Evolutionary conservation across 2,113 vertebrate genomes (phyloP).

Genomic region (Ginglymostoma cirratum): DNA sequence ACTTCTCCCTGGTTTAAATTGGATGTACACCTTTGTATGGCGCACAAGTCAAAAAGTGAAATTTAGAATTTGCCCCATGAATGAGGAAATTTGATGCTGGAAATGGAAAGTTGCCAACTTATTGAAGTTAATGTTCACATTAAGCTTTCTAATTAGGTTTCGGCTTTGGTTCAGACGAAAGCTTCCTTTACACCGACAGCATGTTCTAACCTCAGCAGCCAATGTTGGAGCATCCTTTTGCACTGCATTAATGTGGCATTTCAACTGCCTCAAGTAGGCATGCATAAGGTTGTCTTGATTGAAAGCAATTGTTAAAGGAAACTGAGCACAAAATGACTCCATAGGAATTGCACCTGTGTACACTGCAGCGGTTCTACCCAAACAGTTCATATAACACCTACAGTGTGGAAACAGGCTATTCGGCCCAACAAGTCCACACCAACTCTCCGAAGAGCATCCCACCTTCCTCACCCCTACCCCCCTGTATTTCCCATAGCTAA

Average conservation of each 20-base stretch:
- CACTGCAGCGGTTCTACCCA: background rate
- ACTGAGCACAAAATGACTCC: background rate
- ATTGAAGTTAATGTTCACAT: background rate
- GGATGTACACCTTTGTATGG: background rate
- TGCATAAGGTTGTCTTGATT: background rate
- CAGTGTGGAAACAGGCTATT: no score
- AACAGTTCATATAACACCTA: background rate
- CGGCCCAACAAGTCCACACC: no score
- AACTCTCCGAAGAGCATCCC: no score
- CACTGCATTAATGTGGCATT: background rate
- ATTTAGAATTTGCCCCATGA: background rate
- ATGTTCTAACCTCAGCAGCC: background rate
- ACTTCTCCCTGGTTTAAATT: background rate
- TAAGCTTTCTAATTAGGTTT: background rate
- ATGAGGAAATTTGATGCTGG: background rate
- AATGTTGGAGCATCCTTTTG: background rate
- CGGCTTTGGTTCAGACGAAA: background rate
- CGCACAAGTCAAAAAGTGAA: background rate
- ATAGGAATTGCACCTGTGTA: background rate
- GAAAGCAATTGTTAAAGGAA: background rate
- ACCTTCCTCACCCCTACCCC: no score
- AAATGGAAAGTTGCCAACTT: background rate
- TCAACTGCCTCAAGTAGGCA: background rate
- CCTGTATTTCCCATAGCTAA: no score
- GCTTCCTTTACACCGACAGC: background rate